Evolutionary conservation across 2,113 vertebrate genomes (phyloP).

Genomic region (Natator depressus): DNA sequence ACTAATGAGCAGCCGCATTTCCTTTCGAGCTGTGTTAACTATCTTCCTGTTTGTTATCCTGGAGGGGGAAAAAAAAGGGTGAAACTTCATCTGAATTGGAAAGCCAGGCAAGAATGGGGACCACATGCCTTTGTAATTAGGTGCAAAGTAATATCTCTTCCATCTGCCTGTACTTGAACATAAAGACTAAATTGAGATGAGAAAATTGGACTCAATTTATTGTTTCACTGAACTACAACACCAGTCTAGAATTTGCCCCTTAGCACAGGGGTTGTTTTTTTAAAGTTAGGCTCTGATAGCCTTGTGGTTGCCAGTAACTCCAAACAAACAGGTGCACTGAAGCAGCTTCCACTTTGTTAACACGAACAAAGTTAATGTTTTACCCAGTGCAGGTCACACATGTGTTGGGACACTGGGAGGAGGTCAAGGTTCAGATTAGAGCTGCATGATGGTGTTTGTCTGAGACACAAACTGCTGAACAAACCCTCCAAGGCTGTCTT

Average conservation of each 20-base stretch:
- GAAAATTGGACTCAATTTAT: background rate
- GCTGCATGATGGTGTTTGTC: background rate
- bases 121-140: background rate
- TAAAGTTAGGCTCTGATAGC: conserved; percentile 44
- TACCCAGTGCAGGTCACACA: conserved; percentile 84
- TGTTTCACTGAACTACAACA: background rate
- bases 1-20: conserved; percentile 11
- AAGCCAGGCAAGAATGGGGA: background rate
- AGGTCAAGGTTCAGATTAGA: conserved; percentile 33
- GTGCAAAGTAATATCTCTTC: background rate
- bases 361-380: conserved; percentile 81
- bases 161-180: background rate
- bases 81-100: background rate
- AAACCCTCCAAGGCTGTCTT: background rate
- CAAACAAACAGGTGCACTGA: conserved; percentile 80
- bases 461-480: background rate
- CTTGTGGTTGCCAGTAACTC: conserved; percentile 72
- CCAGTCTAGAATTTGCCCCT: conserved; percentile 34
- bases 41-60: background rate
- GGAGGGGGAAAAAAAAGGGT: background rate
- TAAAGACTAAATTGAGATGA: background rate
- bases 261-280: conserved; percentile 49
- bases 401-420: conserved; percentile 71
- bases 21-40: background rate
- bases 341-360: conserved; percentile 76